Conservation (phyloP, 2,797 vertebrate species). For the Acipenser oxyrinchus region DNA sequence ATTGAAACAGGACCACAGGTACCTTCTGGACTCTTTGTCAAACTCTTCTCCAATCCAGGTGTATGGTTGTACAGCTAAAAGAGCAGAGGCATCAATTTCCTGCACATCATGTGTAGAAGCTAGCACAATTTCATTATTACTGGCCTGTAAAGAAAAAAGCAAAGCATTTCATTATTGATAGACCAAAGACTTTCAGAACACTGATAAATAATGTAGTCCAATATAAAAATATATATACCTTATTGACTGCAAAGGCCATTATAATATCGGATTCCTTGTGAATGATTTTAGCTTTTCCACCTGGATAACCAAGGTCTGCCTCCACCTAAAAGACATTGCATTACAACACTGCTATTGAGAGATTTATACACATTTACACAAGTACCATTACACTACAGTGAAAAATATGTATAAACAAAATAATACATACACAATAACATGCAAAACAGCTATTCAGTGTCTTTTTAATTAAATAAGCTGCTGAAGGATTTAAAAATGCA, state of each 20-base stretch:
- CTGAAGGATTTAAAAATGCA: no score
- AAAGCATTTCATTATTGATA: no score
- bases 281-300: constrained; percentile 91
- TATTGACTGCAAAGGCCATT: constrained; percentile 95
- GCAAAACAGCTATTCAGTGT: constrained; percentile 18
- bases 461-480: no score
- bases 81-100: constrained; percentile 87
- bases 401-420: constrained; percentile 18
- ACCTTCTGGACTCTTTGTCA: constrained; percentile 95
- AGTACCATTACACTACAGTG: constrained; percentile 8
- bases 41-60: constrained; percentile 96
- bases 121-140: constrained; percentile 89
- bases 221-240: constrained; percentile 53
- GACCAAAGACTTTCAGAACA: background rate
- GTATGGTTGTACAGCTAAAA: constrained; percentile 83
- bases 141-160: constrained; percentile 62
- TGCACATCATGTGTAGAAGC: constrained; percentile 96
- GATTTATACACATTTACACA: constrained; percentile 3
- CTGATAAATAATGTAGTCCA: background rate
- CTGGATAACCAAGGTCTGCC: constrained; percentile 95
- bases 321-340: constrained; percentile 75
- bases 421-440: constrained; percentile 10
- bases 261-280: constrained; percentile 98
- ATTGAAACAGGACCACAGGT: background rate
- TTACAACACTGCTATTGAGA: background rate